Percentiles rank a stretch among this genome's conserved stretches.
These are phyloP conservation scores for Sarcophaga caerulescens DNA, from an alignment of 2,888 invertebrate genomes.

Conservation along the genomic window DNA sequence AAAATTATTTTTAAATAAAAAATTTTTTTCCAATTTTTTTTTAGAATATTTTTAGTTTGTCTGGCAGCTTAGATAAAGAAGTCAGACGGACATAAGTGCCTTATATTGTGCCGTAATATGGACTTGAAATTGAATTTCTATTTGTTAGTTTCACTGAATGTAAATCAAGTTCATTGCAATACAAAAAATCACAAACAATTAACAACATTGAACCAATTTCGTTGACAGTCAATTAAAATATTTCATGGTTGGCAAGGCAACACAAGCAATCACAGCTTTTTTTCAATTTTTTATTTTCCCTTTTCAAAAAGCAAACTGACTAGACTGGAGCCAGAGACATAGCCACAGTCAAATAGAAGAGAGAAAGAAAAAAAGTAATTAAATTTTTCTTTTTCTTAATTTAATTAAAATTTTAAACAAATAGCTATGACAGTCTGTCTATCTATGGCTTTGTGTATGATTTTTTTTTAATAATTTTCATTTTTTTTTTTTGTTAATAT, in stretches of 20 bases:
- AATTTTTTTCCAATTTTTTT: background rate
- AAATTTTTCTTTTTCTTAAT: background rate
- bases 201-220: conserved; percentile 81
- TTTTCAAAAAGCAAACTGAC: background rate
- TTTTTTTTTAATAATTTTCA: background rate
- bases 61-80: background rate
- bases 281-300: background rate
- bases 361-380: background rate
- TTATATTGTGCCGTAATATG: background rate
- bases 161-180: conserved; percentile 72
- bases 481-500: background rate
- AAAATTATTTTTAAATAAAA: background rate
- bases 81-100: background rate
- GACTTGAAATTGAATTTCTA: background rate
- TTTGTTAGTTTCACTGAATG: conserved; percentile 43
- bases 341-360: background rate
- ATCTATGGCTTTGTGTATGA: too few species aligned
- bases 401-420: background rate
- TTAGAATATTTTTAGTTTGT: background rate
- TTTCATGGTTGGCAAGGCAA: conserved; percentile 12
- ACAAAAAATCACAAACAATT: conserved; percentile 79
- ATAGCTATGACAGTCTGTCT: background rate
- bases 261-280: too few species aligned
- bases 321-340: background rate
- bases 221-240: conserved; percentile 80